Evolutionary conservation across 2,888 invertebrate species (phyloP), one percentile per base, ranked within the genome.

Genomic region (Asteroscopus sphinx): DNA sequence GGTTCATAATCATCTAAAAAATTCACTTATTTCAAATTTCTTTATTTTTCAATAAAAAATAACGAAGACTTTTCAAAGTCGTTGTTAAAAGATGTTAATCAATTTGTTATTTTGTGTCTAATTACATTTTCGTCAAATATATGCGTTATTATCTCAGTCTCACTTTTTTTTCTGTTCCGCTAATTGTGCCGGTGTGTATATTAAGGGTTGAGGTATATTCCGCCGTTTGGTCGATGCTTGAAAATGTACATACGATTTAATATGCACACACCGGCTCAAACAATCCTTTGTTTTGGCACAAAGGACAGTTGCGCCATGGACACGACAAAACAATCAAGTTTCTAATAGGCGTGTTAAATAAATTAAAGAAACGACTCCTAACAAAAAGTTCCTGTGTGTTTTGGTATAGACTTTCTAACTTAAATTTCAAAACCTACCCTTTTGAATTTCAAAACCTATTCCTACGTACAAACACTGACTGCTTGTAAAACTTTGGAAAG

Each of bases 401-500:
- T 41, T 25, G 28, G 32, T 39, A 42, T 33, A 33, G 12, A 48
- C 21, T 62, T 33, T 40, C 9, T 35, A 17, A 30, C 12, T n/a
- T 36, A 2, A 32, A 32, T 46, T 53, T 41, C 32, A 36, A 56
- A 13, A 37, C 16, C 13, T 8, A 41, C n/a, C n/a, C n/a, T n/a
- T n/a, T n/a, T 36, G 3, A 32, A 32, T 46, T 53, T 41, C 32
- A 36, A 56, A 13, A 37, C 16, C 13, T 8, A 41, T 17, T 3
- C 6, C 21, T 6, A 35, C n/a, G 42, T 39, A 30, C 25, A 54
- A 62, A 42, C 28, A 54, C 13, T 13, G 36, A 54, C 13, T 13
- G 36, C 35, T 62, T 41, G 52, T 44, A 57, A 49, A 49, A 54
- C 40, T 61, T 61, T 56, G 48, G 47, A 73, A 73, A 73, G 69